Percentiles rank a stretch among this genome's conserved stretches.
phyloP scores from a whole-genome alignment of 2,113 vertebrate genomes.

The Oreotrochilus melanogaster region DNA sequence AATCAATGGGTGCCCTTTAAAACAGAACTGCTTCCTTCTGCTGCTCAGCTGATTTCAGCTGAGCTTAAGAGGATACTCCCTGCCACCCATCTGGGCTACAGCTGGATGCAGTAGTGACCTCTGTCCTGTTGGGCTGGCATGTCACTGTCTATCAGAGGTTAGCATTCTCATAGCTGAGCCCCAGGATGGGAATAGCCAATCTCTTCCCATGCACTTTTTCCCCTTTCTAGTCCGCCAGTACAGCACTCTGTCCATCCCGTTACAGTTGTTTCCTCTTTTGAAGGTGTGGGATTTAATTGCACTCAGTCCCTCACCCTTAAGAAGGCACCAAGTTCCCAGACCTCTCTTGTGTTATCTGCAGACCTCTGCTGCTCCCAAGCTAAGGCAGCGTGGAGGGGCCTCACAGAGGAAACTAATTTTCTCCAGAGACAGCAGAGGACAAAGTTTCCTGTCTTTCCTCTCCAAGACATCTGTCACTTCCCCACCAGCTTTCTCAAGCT shows the following conservation, averaged over 20 bases:
- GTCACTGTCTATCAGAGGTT: background rate
- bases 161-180: background rate
- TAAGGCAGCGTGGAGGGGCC: background rate
- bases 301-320: background rate
- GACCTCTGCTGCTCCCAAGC: constrained; percentile 27
- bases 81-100: background rate
- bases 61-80: background rate
- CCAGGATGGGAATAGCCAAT: background rate
- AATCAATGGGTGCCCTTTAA: background rate
- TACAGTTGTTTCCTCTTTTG: constrained; percentile 3
- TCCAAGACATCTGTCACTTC: constrained; percentile 54
- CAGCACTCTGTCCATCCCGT: background rate
- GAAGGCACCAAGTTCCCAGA: constrained; percentile 46
- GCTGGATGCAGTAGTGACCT: background rate
- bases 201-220: background rate
- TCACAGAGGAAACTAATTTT: background rate
- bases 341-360: constrained; percentile 38
- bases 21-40: background rate
- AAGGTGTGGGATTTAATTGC: constrained; percentile 38
- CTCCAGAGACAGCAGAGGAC: constrained; percentile 42
- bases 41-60: background rate
- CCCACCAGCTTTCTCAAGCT: background rate
- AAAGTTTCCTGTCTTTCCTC: constrained; percentile 67
- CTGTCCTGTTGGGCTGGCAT: background rate
- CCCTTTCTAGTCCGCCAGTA: background rate